Conservation (phyloP, 2,113 vertebrate species). For the Halichoerus grypus region DNA sequence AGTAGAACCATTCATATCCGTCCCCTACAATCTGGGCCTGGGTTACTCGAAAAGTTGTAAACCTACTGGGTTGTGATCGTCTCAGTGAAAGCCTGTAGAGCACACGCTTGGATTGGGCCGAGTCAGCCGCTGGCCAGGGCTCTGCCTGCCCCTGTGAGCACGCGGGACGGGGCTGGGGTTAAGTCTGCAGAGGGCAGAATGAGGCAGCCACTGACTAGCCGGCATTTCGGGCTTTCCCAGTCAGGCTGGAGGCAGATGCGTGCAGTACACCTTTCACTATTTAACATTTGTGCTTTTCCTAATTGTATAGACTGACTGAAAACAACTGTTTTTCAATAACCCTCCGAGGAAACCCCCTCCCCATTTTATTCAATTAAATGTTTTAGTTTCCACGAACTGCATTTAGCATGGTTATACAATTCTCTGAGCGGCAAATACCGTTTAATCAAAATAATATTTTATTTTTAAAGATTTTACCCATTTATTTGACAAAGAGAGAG, state of each 20-base stretch:
- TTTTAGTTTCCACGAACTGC: background rate
- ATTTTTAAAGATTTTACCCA: too few species aligned
- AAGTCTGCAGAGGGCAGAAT: background rate
- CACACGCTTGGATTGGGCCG: background rate
- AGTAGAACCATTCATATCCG: background rate
- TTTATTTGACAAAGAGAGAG: too few species aligned
- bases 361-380: background rate
- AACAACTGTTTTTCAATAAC: background rate
- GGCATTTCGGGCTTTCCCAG: background rate
- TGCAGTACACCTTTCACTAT: background rate
- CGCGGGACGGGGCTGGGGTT: accelerated
- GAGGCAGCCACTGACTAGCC: background rate
- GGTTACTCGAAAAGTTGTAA: background rate
- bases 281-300: background rate
- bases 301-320: background rate
- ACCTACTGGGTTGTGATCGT: background rate
- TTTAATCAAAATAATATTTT: background rate
- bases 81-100: background rate
- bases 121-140: too few species aligned
- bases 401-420: background rate
- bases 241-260: background rate
- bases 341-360: background rate
- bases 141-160: background rate
- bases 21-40: background rate
- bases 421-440: background rate